Percentiles rank a stretch among this genome's conserved stretches.
phyloP scores from a whole-genome alignment of 2,113 vertebrate species.

The Microcebus ravelobensis region DNA sequence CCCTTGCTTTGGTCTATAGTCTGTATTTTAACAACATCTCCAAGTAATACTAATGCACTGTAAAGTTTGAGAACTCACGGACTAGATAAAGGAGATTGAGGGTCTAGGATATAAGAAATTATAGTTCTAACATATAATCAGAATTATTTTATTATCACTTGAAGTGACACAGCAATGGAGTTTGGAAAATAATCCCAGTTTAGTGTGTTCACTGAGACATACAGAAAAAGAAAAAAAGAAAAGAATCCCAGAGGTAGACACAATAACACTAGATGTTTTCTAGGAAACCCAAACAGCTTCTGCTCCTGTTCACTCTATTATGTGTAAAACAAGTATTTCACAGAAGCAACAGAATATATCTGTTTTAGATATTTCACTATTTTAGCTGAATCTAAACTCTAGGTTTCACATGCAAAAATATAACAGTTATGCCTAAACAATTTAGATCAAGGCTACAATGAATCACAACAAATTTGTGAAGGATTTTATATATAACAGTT shows the following conservation, averaged over 20 bases:
- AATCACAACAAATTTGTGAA: constrained; percentile 13
- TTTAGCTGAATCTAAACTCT: constrained; percentile 18
- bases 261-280: constrained; percentile 33
- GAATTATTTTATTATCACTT: constrained; percentile 8
- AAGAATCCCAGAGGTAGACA: not conserved
- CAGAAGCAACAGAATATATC: not conserved
- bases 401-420: constrained; percentile 38
- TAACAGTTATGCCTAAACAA: not conserved
- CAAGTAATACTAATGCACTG: not conserved
- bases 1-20: not conserved
- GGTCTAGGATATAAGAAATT: not conserved
- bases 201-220: too few relatives aligned
- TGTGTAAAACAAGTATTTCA: constrained; percentile 33
- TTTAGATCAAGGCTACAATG: not conserved
- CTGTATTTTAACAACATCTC: not conserved
- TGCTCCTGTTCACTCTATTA: not conserved
- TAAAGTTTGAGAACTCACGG: not conserved
- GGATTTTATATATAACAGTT: not conserved
- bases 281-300: not conserved
- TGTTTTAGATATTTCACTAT: constrained; percentile 43
- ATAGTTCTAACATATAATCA: not conserved
- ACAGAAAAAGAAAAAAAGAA: not conserved
- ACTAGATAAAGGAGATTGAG: not conserved
- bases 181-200: not conserved
- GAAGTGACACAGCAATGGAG: not conserved